These are phyloP conservation scores for Limosa lapponica DNA, from an alignment of 2,797 vertebrate genomes.

Conservation along the genomic window DNA sequence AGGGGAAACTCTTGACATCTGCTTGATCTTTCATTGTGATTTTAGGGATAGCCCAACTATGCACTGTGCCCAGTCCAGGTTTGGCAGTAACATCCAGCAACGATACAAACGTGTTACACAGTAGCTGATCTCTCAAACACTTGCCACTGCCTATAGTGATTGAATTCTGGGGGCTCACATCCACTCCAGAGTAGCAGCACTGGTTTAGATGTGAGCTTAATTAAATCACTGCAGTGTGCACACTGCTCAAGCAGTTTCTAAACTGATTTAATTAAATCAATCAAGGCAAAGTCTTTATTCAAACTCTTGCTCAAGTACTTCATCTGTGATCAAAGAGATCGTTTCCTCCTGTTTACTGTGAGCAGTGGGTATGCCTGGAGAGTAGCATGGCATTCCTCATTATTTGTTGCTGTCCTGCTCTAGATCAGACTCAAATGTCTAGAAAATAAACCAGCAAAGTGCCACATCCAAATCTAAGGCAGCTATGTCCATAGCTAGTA, in stretches of 20 bases:
- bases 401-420: background rate
- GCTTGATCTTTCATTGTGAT: background rate
- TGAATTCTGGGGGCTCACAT: background rate
- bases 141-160: background rate
- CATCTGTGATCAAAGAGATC: background rate
- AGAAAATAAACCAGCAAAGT: background rate
- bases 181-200: background rate
- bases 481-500: background rate
- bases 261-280: constrained; percentile 9
- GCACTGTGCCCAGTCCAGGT: background rate
- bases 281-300: background rate
- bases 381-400: background rate
- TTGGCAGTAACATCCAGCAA: background rate
- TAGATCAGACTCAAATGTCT: background rate
- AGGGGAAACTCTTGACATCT: background rate
- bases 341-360: background rate
- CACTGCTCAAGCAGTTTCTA: background rate
- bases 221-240: background rate
- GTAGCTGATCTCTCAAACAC: background rate
- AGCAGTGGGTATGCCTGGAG: too few species aligned
- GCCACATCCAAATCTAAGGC: background rate
- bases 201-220: background rate
- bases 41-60: background rate
- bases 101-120: rapidly evolving
- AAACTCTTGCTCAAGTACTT: background rate